Evolutionary conservation across 2,888 invertebrate genomes (phyloP).

Genomic region (Xanthostigma xanthostigma): DNA sequence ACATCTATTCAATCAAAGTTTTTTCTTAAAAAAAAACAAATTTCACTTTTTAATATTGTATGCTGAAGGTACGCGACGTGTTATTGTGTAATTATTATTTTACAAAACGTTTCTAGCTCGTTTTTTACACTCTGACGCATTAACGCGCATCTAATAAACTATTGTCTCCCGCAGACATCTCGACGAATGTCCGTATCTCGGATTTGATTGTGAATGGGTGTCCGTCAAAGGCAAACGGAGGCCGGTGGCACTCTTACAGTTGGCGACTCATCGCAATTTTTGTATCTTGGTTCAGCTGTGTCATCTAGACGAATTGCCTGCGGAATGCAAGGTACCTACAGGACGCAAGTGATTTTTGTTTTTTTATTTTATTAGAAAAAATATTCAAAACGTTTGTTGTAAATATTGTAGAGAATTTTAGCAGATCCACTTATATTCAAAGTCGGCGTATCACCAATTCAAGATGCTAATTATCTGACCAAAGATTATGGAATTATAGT

Average conservation of each 20-base stretch:
- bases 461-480: conserved; percentile 51
- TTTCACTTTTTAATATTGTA: too few relatives aligned
- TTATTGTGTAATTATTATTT: too few relatives aligned
- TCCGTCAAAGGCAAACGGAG: conserved; percentile 38
- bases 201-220: conserved; percentile 76
- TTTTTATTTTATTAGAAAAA: neutral
- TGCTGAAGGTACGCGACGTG: too few relatives aligned
- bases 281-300: conserved; percentile 55
- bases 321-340: conserved; percentile 41
- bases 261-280: conserved; percentile 51
- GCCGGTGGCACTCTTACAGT: conserved; percentile 55
- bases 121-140: too few relatives aligned
- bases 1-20: too few relatives aligned
- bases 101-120: too few relatives aligned
- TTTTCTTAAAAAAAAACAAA: too few relatives aligned
- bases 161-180: conserved; percentile 18
- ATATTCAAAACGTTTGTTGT: neutral
- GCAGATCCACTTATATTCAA: conserved; percentile 51
- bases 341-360: neutral
- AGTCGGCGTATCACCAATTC: conserved; percentile 57
- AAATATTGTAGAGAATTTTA: conserved; percentile 26
- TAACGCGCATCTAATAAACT: too few relatives aligned
- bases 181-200: conserved; percentile 36
- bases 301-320: conserved; percentile 41
- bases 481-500: conserved; percentile 47